Base-by-base conservation (phyloP, 2,113 vertebrate genomes). In the Hiodon alosoides region DNA sequence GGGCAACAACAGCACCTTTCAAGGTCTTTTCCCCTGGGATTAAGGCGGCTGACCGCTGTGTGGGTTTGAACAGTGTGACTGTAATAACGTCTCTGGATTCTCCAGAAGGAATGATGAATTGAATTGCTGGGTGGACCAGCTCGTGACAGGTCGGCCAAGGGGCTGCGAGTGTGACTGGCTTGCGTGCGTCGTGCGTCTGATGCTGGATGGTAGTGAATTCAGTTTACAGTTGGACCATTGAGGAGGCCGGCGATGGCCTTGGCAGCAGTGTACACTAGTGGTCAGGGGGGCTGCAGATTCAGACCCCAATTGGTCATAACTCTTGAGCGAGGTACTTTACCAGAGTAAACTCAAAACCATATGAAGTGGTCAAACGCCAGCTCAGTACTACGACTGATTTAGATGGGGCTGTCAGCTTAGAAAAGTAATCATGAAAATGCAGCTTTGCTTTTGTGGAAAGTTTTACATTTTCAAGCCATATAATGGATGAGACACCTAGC, bases 31-130 rank as follows among this genome's bases (percentile, higher is more conserved):
- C 85, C 86, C 69, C 14, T 0, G 53, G 75, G 85, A 86, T 86
- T 85, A 88, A 72, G 74, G 82, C 47, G 76, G 79, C 81, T 83
- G 79, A 83, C 79, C 77, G 77, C 77, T 85, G 78, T 59, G 79
- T 60, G 47, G 64, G 58, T 82, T 81, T 83, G 72, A 86, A 88
- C 86, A 89, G 86, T 85, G 85, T 81, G 78, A 83, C 82, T 79
- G 77, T 72, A 81, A 80, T 85, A 72, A 78, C 79, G 80, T 81
- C 82, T 75, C 75, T 76, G 80, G 79, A 81, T 80, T 81, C 8
- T 7, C 79, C 69, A 83, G 78, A 79, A 84, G 79, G 77, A 81
- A 83, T 84, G 85, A 81, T 86, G 85, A 80, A 77, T 80, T 80
- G 77, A 85, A 84, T 80, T 11, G 50, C 50, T 50, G 13, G 66